Conservation (phyloP, 2,888 invertebrate genomes). For the Mesopsocus fuscifrons region DNA sequence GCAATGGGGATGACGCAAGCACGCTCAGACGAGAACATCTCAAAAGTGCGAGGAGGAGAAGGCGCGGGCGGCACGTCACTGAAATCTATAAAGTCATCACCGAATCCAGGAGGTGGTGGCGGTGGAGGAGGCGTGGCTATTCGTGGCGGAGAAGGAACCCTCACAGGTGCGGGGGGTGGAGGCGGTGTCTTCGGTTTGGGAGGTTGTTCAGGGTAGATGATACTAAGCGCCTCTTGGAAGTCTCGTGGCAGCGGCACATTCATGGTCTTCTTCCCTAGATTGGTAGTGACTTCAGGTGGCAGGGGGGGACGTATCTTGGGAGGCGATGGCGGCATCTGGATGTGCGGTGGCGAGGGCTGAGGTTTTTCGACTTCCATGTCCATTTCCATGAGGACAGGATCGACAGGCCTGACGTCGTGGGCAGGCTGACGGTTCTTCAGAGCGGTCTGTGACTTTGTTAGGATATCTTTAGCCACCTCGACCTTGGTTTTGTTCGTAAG, state of each 20-base stretch:
- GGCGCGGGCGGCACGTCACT: constrained; percentile 11
- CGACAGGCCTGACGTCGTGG: neutral
- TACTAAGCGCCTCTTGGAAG: constrained; percentile 44
- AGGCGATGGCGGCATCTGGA: constrained; percentile 14
- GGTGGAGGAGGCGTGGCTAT: constrained; percentile 5
- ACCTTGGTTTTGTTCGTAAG: constrained; percentile 11
- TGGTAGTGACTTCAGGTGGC: constrained; percentile 17
- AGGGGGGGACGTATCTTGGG: constrained; percentile 11
- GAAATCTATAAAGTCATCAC: constrained; percentile 10
- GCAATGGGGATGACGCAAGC: neutral
- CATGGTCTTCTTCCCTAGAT: constrained; percentile 15
- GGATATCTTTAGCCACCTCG: constrained; percentile 3
- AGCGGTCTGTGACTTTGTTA: neutral
- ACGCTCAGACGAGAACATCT: neutral
- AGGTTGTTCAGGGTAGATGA: constrained; percentile 37
- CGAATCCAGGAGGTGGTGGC: constrained; percentile 1
- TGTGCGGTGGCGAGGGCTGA: constrained; percentile 15
- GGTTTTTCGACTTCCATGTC: neutral
- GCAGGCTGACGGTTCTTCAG: neutral
- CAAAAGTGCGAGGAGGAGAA: constrained; percentile 5
- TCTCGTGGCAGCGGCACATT: constrained; percentile 37
- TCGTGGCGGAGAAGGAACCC: neutral
- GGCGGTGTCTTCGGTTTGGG: constrained; percentile 11
- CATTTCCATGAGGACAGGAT: neutral
- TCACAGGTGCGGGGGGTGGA: neutral